phyloP scores from a whole-genome alignment of 2,888 invertebrate species.

The Torymus tubicola region DNA sequence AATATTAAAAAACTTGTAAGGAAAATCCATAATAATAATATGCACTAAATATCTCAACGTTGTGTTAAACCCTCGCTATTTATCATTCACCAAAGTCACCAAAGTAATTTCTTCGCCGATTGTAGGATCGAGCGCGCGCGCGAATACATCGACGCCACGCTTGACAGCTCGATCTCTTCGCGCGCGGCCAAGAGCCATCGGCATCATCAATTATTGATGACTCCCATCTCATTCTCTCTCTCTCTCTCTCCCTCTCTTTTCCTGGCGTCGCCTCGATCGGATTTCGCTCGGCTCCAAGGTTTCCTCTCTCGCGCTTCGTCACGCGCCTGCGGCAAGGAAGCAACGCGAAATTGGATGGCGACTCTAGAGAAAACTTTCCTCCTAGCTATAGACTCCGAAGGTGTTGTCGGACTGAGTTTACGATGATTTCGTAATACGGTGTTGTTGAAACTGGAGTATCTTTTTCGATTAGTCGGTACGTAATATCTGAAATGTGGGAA shows the following conservation, averaged over 20 bases:
- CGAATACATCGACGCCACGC: neutral
- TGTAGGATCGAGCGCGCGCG: neutral
- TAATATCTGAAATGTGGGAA: too few relatives aligned
- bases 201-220: slow-evolving; percentile 32
- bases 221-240: neutral
- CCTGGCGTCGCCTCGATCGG: neutral
- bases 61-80: too few relatives aligned
- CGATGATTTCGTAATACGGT: too few relatives aligned
- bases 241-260: too few relatives aligned
- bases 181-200: neutral
- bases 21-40: too few relatives aligned
- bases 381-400: neutral
- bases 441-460: too few relatives aligned
- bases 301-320: neutral
- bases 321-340: neutral
- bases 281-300: slow-evolving; percentile 26
- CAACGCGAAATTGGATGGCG: neutral
- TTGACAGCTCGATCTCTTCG: neutral
- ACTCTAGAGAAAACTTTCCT: neutral
- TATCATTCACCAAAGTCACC: neutral
- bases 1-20: too few relatives aligned
- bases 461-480: too few relatives aligned
- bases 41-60: too few relatives aligned
- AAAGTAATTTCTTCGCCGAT: neutral
- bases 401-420: too few relatives aligned